Base-by-base conservation (phyloP, 2,797 vertebrate genomes). In the Eulemur albifrons region DNA sequence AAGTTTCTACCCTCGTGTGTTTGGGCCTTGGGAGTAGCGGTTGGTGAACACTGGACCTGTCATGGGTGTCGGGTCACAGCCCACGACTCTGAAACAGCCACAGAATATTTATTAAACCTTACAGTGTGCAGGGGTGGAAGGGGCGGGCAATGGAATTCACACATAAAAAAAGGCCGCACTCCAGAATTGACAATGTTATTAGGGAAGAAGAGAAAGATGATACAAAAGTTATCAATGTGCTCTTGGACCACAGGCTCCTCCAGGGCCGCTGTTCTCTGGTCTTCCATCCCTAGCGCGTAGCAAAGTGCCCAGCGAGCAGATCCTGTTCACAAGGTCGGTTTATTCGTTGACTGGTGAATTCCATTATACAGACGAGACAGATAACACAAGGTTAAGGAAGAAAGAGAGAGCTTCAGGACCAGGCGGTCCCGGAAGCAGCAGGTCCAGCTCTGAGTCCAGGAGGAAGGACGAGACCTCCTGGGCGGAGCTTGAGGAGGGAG, bases 1-100 rank as follows among this genome's bases (percentile, higher is more conserved):
- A 20, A 52, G 1, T 7, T 38, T n/a, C 9, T 23, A 30, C 8
- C 3, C n/a, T 2, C 17, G 0, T 18, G 5, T 40, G 38, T 45
- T 76, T 32, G 54, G 4, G 23, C 5, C 4, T 4, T 32, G 43
- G 6, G 32, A 38, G 67, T n/a, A 30, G 4, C 15, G 32, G 32
- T 5, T 59, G 45, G 54, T 23, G 27, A 30, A 32, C 4, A 52
- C 21, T 17, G 8, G 38, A 32, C 13, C 48, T 25, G 35, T 72
- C 23, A 59, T 11, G 14, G 30, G 18, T 52, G 27, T 72, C 40
- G 5, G 27, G 13, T 40, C 61, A 61, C 21, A 20, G 76, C 23
- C 13, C 43, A 45, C 0, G 1, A 43, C 11, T 11, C 76, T 88
- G n/a, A 81, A 65, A 67, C 15, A 92, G 20, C 79, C 82, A 23